phyloP scores from a whole-genome alignment of 2,113 vertebrate genomes.

The Motacilla tschutschensis region DNA sequence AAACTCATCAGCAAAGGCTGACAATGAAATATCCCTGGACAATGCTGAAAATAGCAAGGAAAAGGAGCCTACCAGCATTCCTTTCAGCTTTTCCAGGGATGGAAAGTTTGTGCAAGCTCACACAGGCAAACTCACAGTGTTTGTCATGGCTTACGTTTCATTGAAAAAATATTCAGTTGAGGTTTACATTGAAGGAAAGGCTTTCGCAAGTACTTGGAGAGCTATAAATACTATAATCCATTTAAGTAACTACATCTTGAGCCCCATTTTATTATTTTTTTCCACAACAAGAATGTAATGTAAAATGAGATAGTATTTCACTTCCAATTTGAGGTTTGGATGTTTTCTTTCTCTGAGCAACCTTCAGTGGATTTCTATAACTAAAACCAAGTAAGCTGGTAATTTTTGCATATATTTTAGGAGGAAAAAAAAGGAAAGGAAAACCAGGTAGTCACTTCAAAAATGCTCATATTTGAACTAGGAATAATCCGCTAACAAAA shows the following conservation, averaged over 20 bases:
- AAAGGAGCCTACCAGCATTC: constrained; percentile 61
- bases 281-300: constrained; percentile 38
- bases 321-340: constrained; percentile 44
- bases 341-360: constrained; percentile 45
- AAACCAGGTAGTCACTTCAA: neutral
- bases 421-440: neutral
- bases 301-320: constrained; percentile 33
- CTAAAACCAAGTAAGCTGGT: neutral
- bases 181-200: constrained; percentile 37
- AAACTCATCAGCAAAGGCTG: constrained; percentile 62
- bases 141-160: constrained; percentile 66
- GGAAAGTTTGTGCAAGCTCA: constrained; percentile 68
- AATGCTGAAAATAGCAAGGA: constrained; percentile 69
- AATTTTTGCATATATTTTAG: constrained; percentile 2
- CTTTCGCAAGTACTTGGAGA: constrained; percentile 38
- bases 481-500: neutral
- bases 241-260: constrained; percentile 60
- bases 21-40: constrained; percentile 70
- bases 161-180: constrained; percentile 60
- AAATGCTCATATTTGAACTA: neutral
- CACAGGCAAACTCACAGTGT: constrained; percentile 49
- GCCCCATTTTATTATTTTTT: constrained; percentile 48
- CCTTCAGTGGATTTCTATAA: constrained; percentile 26
- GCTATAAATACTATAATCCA: constrained; percentile 56
- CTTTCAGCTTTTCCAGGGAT: constrained; percentile 64